These are phyloP conservation scores for Numida meleagris DNA, from an alignment of 2,113 vertebrate species.

Conservation along the genomic window DNA sequence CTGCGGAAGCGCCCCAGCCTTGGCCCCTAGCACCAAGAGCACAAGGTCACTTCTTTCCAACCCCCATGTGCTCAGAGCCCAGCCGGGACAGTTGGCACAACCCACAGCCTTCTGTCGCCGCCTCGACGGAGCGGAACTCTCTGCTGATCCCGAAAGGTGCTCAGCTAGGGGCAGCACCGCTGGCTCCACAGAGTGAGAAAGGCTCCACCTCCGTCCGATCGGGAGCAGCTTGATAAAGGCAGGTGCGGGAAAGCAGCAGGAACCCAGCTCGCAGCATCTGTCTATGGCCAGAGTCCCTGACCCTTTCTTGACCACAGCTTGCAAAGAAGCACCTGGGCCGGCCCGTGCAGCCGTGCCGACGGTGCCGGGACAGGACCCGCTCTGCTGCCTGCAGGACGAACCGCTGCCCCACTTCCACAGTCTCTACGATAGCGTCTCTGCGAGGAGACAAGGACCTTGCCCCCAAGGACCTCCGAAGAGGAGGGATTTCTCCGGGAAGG, in stretches of 20 bases:
- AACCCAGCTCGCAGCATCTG: constrained; percentile 21
- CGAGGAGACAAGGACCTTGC: neutral
- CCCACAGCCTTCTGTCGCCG: neutral
- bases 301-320: neutral
- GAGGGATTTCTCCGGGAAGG: constrained; percentile 38
- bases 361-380: neutral
- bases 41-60: neutral
- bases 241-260: neutral
- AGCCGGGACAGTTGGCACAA: neutral
- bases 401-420: neutral
- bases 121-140: neutral
- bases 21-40: neutral
- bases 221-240: constrained; percentile 70
- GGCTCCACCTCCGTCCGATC: constrained; percentile 52
- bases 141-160: neutral
- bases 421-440: neutral
- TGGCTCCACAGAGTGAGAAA: neutral
- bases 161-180: neutral
- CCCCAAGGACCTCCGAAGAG: constrained; percentile 32
- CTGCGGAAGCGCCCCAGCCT: neutral
- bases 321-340: neutral
- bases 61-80: neutral
- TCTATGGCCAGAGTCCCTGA: neutral
- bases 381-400: neutral
- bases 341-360: rapidly evolving